phyloP scores from a whole-genome alignment of 2,797 vertebrate species.

The Psittacula echo region DNA sequence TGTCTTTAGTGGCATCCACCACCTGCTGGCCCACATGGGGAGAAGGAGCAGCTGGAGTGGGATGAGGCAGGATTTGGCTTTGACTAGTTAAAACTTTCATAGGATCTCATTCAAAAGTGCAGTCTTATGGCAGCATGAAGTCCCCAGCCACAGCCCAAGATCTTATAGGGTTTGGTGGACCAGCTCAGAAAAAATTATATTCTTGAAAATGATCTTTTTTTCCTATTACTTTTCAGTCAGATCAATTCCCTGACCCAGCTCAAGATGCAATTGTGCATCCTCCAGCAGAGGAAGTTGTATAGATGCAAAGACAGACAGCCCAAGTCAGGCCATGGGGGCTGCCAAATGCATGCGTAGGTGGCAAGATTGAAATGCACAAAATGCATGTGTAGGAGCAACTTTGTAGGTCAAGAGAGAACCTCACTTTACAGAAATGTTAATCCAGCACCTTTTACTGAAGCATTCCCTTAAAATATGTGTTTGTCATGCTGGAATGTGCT shows the following conservation, averaged over 20 bases:
- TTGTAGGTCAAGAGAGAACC: slow-evolving; percentile 9
- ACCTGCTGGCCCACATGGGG: background rate
- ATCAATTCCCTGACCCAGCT: background rate
- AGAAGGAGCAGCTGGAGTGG: background rate
- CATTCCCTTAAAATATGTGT: slow-evolving; percentile 8
- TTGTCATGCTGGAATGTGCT: slow-evolving; percentile 25
- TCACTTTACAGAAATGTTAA: background rate
- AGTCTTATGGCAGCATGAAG: background rate
- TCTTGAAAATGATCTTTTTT: background rate
- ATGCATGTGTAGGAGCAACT: background rate
- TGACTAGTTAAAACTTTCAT: background rate
- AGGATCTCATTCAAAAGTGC: background rate
- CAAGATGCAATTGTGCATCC: background rate
- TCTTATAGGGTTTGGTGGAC: background rate
- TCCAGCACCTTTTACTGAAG: slow-evolving; percentile 40
- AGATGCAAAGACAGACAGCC: background rate
- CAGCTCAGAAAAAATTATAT: background rate
- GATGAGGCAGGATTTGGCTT: background rate
- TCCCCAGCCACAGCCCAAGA: rapidly evolving
- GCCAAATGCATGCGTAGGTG: background rate
- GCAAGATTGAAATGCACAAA: background rate
- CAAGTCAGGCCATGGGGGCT: background rate
- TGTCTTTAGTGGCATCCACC: background rate
- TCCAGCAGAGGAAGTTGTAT: background rate
- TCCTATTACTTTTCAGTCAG: background rate